A percentile compares a stretch with the other conserved stretches of the same genome.
Evolutionary conservation across 2,888 invertebrate species (phyloP).

Genomic region (Meliscaeva auricollis): DNA sequence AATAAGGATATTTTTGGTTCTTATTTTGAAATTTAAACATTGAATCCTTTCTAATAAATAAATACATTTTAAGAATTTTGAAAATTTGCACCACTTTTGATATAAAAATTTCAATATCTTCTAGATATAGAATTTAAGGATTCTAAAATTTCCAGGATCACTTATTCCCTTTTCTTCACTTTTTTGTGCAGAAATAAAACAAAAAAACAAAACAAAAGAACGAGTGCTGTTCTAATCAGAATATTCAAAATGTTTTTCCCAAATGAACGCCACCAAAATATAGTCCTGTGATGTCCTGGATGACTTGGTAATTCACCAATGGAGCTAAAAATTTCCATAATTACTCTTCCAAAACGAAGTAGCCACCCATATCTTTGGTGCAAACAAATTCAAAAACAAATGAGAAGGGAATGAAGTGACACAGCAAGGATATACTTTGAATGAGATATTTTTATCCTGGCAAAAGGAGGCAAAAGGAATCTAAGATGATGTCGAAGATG

Average conservation of each 20-base stretch:
- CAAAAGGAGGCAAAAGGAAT: constrained; percentile 33
- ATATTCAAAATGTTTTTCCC: constrained; percentile 65
- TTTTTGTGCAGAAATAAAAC: background rate
- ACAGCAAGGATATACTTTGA: constrained; percentile 58
- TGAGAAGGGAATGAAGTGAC: constrained; percentile 54
- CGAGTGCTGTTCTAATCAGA: constrained; percentile 1
- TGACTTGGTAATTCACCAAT: constrained; percentile 75
- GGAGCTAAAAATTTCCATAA: constrained; percentile 74
- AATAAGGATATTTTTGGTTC: constrained; percentile 59
- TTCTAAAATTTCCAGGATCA: background rate
- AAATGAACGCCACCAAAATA: constrained; percentile 64
- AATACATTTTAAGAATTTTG: too few relatives aligned
- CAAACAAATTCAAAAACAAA: constrained; percentile 22
- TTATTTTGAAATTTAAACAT: too few relatives aligned
- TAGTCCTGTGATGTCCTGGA: constrained; percentile 42
- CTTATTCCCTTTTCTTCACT: background rate
- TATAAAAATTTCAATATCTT: background rate
- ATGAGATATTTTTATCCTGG: constrained; percentile 73
- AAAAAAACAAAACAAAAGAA: constrained; percentile 30
- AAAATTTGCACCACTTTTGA: background rate
- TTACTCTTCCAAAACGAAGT: constrained; percentile 55
- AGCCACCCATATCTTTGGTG: background rate
- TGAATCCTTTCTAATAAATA: too few relatives aligned
- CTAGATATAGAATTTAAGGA: background rate
- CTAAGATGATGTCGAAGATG: constrained; percentile 52